Evolutionary conservation across 2,797 vertebrate genomes (phyloP).

Genomic region (Limosa lapponica): DNA sequence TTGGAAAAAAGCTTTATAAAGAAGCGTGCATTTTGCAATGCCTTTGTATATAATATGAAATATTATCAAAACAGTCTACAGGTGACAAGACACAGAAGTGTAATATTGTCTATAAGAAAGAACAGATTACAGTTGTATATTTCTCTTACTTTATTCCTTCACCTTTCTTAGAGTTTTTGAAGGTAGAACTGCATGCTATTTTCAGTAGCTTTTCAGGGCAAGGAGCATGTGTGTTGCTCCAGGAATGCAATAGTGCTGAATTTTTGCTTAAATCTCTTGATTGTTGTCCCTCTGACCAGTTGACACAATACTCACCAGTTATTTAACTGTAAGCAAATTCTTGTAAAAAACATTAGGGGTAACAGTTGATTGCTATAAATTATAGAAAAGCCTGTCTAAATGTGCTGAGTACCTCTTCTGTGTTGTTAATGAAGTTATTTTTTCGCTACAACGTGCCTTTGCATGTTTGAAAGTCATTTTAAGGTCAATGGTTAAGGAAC

Average conservation of each 20-base stretch:
- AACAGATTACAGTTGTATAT: background rate
- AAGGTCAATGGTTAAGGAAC: background rate
- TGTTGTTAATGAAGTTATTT: background rate
- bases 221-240: background rate
- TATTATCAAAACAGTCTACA: background rate
- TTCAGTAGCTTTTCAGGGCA: background rate
- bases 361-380: background rate
- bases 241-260: background rate
- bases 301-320: background rate
- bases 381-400: background rate
- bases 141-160: background rate
- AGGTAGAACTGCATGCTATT: background rate
- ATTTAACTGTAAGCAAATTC: background rate
- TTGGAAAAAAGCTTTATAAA: background rate
- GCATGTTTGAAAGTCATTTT: background rate
- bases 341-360: background rate
- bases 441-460: background rate
- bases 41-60: background rate
- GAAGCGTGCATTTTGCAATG: background rate
- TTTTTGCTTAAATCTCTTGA: background rate
- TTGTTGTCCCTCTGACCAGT: background rate
- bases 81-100: background rate
- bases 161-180: background rate
- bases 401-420: background rate
- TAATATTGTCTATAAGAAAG: background rate